These are phyloP conservation scores for Oscarella lobularis DNA, from an alignment of 37 sponge, comb jelly and placozoan species.

Conservation along the genomic window DNA sequence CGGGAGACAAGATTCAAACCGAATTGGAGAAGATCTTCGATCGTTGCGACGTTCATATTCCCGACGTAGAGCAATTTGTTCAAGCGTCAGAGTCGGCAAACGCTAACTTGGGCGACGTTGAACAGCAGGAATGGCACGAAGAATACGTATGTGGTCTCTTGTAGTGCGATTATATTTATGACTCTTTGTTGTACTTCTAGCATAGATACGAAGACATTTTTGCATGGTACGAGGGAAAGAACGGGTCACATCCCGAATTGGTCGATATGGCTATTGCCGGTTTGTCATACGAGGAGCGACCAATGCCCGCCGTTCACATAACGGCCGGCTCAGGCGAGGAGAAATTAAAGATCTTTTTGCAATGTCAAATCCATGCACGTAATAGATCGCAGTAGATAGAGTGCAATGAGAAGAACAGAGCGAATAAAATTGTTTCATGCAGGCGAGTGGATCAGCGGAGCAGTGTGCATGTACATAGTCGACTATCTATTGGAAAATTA, in stretches of 20 bases:
- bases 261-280: slow-evolving; percentile 45
- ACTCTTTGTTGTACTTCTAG: too few relatives aligned
- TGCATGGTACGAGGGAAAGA: neutral
- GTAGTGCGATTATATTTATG: neutral
- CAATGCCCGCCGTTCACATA: slow-evolving; percentile 53
- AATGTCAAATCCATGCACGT: slow-evolving; percentile 79
- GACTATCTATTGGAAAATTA: slow-evolving; percentile 33
- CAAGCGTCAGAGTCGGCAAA: too few relatives aligned
- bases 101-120: too few relatives aligned
- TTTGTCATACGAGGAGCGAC: slow-evolving; percentile 22
- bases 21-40: neutral
- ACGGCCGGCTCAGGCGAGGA: slow-evolving; percentile 4
- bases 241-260: neutral
- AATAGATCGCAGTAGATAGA: too few relatives aligned
- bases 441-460: slow-evolving; percentile 89
- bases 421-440: too few relatives aligned
- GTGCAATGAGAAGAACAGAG: too few relatives aligned
- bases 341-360: slow-evolving; percentile 46
- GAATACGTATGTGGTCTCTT: too few relatives aligned
- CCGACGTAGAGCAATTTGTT: neutral
- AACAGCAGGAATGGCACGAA: too few relatives aligned
- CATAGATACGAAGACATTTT: neutral
- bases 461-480: slow-evolving; percentile 57
- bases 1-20: neutral
- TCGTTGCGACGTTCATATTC: neutral